Percentiles rank a stretch among this genome's conserved stretches.
Evolutionary conservation across 1,140 invertebrate species (phyloP).

Genomic region (Charaxes varanes): DNA sequence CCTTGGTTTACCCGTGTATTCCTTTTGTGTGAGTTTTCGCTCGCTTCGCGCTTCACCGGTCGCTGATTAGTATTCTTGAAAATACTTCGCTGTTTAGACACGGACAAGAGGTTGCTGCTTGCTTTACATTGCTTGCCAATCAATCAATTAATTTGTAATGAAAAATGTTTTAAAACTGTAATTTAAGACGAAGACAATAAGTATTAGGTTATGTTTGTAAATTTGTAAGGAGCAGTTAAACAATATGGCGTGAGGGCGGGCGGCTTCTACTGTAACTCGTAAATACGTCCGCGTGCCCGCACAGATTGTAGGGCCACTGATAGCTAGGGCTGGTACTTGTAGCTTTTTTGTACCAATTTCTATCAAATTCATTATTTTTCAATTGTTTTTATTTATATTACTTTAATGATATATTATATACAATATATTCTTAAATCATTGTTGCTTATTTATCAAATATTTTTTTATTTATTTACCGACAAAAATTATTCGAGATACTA

Average conservation of each 20-base stretch:
- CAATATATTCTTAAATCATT: too few species aligned
- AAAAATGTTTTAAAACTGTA: too few species aligned
- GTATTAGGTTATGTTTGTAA: conserved; percentile 37
- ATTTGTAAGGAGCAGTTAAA: conserved; percentile 58
- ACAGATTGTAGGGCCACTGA: conserved; percentile 43
- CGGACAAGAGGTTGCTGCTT: conserved; percentile 1
- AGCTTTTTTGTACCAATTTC: too few species aligned
- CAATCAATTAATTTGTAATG: too few species aligned
- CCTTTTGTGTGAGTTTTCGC: conserved; percentile 58
- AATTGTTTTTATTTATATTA: too few species aligned
- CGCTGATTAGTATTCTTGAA: conserved; percentile 17
- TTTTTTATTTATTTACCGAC: too few species aligned
- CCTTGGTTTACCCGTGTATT: conserved; percentile 54
- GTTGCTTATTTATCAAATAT: too few species aligned
- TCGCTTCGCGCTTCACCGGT: conserved; percentile 31
- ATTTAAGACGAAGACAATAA: not conserved
- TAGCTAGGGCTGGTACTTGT: too few species aligned
- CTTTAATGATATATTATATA: too few species aligned
- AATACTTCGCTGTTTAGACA: conserved; percentile 3
- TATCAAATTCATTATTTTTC: too few species aligned
- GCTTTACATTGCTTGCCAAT: conserved; percentile 6
- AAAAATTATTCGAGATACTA: too few species aligned
- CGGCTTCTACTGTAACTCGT: conserved; percentile 41
- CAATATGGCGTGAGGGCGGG: conserved; percentile 63
- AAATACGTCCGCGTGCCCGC: conserved; percentile 61